These are phyloP conservation scores for Cryptoleucopteryx plumbea DNA, from an alignment of 2,113 vertebrate species.

Conservation along the genomic window DNA sequence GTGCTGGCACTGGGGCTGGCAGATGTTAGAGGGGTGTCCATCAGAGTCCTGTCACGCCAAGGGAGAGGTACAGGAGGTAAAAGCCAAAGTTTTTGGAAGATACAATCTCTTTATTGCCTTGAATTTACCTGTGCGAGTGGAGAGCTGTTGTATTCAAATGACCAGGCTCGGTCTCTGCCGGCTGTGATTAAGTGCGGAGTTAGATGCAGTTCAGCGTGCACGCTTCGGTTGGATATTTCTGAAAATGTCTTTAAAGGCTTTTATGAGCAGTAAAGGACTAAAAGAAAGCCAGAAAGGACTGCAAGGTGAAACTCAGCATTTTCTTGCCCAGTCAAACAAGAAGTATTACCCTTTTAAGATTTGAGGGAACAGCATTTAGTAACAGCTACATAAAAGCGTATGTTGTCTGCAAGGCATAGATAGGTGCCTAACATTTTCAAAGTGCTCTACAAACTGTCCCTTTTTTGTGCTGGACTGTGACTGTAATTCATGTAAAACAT, in stretches of 20 bases:
- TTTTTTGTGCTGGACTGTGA: not conserved
- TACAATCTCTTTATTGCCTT: not conserved
- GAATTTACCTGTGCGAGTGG: not conserved
- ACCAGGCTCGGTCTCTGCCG: not conserved
- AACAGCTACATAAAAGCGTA: not conserved
- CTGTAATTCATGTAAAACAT: slow-evolving; percentile 5
- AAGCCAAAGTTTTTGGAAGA: not conserved
- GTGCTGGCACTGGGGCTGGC: not conserved
- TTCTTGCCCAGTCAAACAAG: slow-evolving; percentile 3
- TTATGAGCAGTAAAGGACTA: not conserved
- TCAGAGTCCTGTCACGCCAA: not conserved
- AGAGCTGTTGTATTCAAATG: not conserved
- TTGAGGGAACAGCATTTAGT: not conserved
- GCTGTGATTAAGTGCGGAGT: not conserved
- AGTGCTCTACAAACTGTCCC: not conserved
- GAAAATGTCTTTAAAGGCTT: not conserved
- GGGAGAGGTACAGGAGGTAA: not conserved
- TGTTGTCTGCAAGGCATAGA: not conserved
- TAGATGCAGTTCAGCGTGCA: not conserved
- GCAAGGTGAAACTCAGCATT: not conserved
- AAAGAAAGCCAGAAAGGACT: not conserved
- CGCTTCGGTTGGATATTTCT: not conserved
- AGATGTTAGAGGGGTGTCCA: not conserved
- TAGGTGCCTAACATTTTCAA: slow-evolving; percentile 4
- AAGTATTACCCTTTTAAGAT: slow-evolving; percentile 11